Percentiles rank a stretch among this genome's conserved stretches.
Conservation (phyloP, 2,113 vertebrate species). For the Calonectris borealis region DNA sequence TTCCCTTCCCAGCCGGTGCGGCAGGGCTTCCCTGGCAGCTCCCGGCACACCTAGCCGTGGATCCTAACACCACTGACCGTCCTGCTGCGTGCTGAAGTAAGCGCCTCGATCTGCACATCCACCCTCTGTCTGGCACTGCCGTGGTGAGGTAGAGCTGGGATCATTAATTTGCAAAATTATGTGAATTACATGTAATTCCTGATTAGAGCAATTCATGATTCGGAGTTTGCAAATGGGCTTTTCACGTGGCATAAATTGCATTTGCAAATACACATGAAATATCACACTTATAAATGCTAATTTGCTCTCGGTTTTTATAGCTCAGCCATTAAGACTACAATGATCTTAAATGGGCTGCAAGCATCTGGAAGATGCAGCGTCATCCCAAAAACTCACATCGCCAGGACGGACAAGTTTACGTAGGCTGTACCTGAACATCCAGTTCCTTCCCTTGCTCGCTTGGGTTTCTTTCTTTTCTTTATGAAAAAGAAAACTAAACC, state of each 20-base stretch:
- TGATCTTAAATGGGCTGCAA: slow-evolving; percentile 1
- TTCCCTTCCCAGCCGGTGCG: not conserved
- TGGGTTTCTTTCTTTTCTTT: not conserved
- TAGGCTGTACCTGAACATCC: slow-evolving; percentile 2
- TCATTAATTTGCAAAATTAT: slow-evolving; percentile 50
- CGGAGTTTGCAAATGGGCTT: slow-evolving; percentile 28
- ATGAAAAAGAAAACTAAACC: not conserved
- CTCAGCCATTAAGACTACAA: not conserved
- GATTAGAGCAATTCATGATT: slow-evolving; percentile 29
- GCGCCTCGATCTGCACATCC: fast-evolving
- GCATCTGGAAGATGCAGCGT: not conserved
- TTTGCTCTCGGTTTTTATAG: not conserved
- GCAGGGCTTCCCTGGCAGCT: not conserved
- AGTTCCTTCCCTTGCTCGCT: not conserved
- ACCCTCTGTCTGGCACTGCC: not conserved
- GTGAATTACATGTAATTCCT: slow-evolving; percentile 31
- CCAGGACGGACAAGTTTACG: not conserved
- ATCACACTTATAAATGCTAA: not conserved
- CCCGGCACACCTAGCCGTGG: not conserved
- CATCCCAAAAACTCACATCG: not conserved
- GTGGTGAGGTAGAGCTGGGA: not conserved
- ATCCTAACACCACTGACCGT: fast-evolving
- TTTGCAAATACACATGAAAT: slow-evolving; percentile 2
- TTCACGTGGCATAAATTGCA: slow-evolving; percentile 2
- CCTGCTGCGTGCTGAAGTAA: not conserved